Conservation (phyloP, 2,113 vertebrate genomes). For the Neolamprologus falcicula region DNA sequence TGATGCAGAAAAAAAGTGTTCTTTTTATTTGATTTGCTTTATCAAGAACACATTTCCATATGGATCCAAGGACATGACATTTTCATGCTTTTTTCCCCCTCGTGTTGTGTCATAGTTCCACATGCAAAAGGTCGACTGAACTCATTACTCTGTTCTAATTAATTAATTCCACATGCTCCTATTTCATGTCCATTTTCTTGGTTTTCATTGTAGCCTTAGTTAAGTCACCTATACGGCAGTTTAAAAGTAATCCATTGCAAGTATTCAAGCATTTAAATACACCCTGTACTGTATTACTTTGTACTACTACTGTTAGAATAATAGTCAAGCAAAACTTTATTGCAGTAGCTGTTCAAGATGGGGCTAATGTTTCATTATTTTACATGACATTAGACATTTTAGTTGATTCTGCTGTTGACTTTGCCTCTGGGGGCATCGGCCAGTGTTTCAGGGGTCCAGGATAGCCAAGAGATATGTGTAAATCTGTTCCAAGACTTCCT, state of each 20-base stretch:
- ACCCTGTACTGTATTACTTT: neutral
- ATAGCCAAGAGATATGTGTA: neutral
- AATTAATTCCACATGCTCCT: conserved; percentile 27
- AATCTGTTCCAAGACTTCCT: neutral
- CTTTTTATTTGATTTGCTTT: conserved; percentile 21
- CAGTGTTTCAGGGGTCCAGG: neutral
- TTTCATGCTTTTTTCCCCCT: neutral
- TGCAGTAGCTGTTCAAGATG: neutral
- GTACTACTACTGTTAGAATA: neutral
- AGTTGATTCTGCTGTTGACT: neutral
- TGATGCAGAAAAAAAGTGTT: neutral
- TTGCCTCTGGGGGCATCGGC: neutral
- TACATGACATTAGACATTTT: neutral
- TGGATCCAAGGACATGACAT: neutral
- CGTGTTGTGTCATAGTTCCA: neutral
- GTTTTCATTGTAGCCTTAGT: neutral
- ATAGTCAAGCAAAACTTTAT: neutral
- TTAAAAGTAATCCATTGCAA: neutral
- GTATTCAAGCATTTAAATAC: neutral
- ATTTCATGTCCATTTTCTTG: neutral
- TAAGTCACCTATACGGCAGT: neutral
- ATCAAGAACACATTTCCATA: neutral
- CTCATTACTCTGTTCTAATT: conserved; percentile 31
- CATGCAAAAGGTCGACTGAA: neutral
- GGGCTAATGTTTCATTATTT: neutral